phyloP scores from a whole-genome alignment of 2,797 vertebrate genomes.

The Harpagifer antarcticus region DNA sequence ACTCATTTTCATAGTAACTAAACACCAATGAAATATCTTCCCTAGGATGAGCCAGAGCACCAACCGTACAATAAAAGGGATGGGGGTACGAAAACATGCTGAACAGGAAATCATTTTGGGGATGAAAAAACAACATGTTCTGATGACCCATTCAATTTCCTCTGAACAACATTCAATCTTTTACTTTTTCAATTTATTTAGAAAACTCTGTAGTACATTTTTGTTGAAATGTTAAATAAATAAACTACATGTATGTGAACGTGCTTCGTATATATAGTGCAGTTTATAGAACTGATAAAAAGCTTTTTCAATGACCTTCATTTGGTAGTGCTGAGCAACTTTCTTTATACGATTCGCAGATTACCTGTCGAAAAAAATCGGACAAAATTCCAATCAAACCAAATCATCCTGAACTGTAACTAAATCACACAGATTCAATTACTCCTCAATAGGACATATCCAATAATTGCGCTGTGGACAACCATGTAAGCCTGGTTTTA shows the following conservation, averaged over 20 bases:
- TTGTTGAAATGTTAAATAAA: constrained; percentile 30
- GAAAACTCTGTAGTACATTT: constrained; percentile 34
- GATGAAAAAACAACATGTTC: constrained; percentile 67
- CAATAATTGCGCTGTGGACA: constrained; percentile 45
- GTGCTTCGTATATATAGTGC: constrained; percentile 37
- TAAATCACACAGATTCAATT: constrained; percentile 40
- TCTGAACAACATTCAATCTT: constrained; percentile 57
- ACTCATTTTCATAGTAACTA: constrained; percentile 78
- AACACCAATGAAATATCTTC: constrained; percentile 76
- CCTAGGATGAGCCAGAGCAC: constrained; percentile 73
- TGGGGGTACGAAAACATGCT: constrained; percentile 65
- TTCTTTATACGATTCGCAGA: no score
- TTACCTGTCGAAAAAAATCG: no score
- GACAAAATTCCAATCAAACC: no score
- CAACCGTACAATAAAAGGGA: constrained; percentile 67
- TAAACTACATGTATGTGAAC: background rate
- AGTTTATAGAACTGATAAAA: constrained; percentile 42
- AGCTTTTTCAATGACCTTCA: constrained; percentile 32
- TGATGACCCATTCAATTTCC: constrained; percentile 70
- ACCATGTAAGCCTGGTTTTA: constrained; percentile 60
- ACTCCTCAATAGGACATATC: constrained; percentile 40
- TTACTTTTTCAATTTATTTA: constrained; percentile 55
- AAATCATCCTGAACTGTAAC: no score
- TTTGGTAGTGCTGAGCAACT: constrained; percentile 4
- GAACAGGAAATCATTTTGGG: constrained; percentile 73